Conservation (phyloP, 2,797 vertebrate genomes). For the Enteromius radiatus region DNA sequence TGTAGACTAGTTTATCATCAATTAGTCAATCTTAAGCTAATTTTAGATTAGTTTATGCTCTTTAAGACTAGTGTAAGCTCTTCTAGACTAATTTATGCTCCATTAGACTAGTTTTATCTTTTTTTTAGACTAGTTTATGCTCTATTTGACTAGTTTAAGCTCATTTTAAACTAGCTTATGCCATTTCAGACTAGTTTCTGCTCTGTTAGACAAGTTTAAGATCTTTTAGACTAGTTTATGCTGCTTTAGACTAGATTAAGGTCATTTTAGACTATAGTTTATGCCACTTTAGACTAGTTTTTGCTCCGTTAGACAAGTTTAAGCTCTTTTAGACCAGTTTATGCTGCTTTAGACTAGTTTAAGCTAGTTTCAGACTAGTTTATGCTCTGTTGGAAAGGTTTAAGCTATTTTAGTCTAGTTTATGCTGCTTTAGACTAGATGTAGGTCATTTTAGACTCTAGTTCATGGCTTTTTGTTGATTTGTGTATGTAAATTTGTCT, state of each 20-base stretch:
- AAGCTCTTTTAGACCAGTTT: neutral
- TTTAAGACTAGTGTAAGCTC: too few relatives aligned
- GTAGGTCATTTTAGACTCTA: neutral
- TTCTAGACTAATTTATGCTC: too few relatives aligned
- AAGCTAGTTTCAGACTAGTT: neutral
- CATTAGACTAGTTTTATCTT: too few relatives aligned
- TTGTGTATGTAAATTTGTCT: too few relatives aligned
- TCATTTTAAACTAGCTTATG: neutral
- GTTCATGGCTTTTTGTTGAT: too few relatives aligned
- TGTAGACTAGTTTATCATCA: too few relatives aligned
- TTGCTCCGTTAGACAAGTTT: neutral
- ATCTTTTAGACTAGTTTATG: too few relatives aligned
- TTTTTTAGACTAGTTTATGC: neutral
- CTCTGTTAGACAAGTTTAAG: too few relatives aligned
- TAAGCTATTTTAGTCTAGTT: too few relatives aligned
- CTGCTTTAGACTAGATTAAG: neutral
- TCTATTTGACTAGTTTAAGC: neutral
- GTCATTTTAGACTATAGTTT: neutral
- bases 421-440: too few relatives aligned
- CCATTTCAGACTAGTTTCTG: neutral
- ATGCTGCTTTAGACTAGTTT: too few relatives aligned
- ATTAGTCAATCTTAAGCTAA: neutral
- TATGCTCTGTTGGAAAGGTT: too few relatives aligned
- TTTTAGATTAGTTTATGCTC: neutral
- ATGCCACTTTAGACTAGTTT: neutral